Evolutionary conservation across 2,113 vertebrate species (phyloP).

Genomic region (Chloropsis hardwickii): DNA sequence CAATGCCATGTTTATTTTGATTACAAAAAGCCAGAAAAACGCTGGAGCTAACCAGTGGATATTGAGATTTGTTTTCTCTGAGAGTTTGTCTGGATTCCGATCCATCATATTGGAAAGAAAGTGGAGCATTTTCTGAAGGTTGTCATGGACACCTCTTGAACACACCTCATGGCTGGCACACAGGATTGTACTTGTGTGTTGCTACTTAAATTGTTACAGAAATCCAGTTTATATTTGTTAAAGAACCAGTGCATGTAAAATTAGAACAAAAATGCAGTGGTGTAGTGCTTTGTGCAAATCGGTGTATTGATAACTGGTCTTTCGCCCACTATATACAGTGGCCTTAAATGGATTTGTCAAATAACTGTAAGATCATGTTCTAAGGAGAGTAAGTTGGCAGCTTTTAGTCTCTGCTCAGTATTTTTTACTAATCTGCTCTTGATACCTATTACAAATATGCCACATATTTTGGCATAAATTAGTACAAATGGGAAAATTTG

Average conservation of each 20-base stretch:
- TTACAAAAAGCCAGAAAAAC: not conserved
- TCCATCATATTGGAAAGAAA: not conserved
- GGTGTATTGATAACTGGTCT: not conserved
- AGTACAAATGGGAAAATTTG: not conserved
- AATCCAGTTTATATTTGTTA: not conserved
- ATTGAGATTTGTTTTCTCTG: not conserved
- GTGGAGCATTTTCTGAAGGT: not conserved
- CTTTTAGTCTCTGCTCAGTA: not conserved
- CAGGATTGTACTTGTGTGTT: not conserved
- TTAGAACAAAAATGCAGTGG: not conserved
- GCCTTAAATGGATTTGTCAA: not conserved
- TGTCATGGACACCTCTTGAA: not conserved
- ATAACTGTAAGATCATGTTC: not conserved
- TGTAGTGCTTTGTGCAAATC: not conserved
- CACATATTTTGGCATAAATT: slow-evolving; percentile 23
- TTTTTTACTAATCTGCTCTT: not conserved
- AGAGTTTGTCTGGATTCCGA: not conserved
- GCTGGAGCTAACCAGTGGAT: not conserved
- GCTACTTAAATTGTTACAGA: not conserved
- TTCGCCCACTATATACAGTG: not conserved
- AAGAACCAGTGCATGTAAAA: not conserved
- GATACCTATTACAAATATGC: not conserved
- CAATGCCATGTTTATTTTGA: not conserved
- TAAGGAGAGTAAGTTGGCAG: not conserved
- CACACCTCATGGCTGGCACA: not conserved